Conservation (phyloP, 2,888 invertebrate species). For the Choristoneura rosaceana region DNA sequence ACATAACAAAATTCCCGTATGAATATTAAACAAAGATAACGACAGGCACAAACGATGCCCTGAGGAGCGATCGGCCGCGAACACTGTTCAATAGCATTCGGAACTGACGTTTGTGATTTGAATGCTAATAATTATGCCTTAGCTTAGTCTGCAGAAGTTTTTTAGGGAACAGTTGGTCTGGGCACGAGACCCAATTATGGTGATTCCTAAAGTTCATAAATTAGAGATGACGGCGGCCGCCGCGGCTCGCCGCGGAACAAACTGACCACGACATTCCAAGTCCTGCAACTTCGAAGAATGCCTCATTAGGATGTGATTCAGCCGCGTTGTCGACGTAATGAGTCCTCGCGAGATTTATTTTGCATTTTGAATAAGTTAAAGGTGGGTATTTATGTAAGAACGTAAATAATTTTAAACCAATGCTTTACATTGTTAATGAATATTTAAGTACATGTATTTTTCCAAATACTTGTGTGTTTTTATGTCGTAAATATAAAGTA, state of each 20-base stretch:
- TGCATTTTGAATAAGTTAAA: constrained; percentile 20
- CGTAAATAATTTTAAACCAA: neutral
- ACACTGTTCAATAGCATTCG: constrained; percentile 25
- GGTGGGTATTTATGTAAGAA: neutral
- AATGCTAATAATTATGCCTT: constrained; percentile 36
- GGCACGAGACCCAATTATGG: constrained; percentile 51
- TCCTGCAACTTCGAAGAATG: constrained; percentile 49
- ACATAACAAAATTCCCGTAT: constrained; percentile 44
- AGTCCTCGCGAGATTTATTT: constrained; percentile 41
- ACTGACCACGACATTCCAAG: constrained; percentile 56
- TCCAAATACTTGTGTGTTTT: neutral
- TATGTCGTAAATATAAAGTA: neutral
- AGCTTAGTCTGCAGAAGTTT: constrained; percentile 45
- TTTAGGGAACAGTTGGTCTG: constrained; percentile 53
- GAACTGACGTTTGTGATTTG: constrained; percentile 18
- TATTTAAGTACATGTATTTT: too few species aligned
- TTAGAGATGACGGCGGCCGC: constrained; percentile 57
- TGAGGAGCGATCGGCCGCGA: constrained; percentile 44
- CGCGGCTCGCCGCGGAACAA: constrained; percentile 47
- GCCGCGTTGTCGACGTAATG: constrained; percentile 43
- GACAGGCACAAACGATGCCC: constrained; percentile 52
- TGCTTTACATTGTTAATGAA: too few species aligned
- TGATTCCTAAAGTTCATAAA: constrained; percentile 62
- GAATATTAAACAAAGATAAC: constrained; percentile 43
- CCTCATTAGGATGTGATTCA: constrained; percentile 52